Evolutionary conservation across 2,888 invertebrate genomes (phyloP), one percentile per base, ranked within the genome.

Genomic region (Dastarcus helophoroides): DNA sequence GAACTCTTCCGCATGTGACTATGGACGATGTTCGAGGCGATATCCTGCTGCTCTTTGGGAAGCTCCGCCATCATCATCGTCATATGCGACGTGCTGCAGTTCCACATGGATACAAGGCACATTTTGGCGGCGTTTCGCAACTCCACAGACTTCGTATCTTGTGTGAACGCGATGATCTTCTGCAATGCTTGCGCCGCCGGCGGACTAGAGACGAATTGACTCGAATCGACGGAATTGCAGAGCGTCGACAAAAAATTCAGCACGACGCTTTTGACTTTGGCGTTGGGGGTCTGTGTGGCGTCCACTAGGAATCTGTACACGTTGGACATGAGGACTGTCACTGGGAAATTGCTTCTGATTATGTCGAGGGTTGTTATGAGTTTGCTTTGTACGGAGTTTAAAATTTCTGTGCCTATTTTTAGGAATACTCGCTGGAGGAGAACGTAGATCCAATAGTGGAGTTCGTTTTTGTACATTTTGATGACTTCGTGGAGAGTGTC

Each of bases 401-500:
- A 67, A 39, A 94, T 71, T 57, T 97, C 97, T 0, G 82, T 79
- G 9, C 54, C 54, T 17, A 89, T 69, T 60, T 94, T 95, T 60
- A 85, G 81, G 32, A 97, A 77, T 22, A 79, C 60, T 22, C 73
- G 68, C 58, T 58, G 62, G 54, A 95, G 70, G 29, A 97, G 69
- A 44, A 91, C 80, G 52, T 91, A 91, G 2, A 97, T 69, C 91
- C 95, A 95, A 56, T 89, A 90, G 48, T 82, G 76, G 29, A 97
- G 69, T 54, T 94, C 90, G 40, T 75, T 74, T 53, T 81, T 80
- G 62, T 97, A 90, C 21, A 81, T 76, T 38, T 78, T 67, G 31
- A 97, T 78, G 49, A 95, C 69, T 56, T 93, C 93, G 50, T 85
- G 84, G 22, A 97, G 74, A 0, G 91, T 86, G 56, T 97, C 97